Evolutionary conservation across 2,113 vertebrate species (phyloP), one percentile per base, ranked within the genome.

Genomic region (Pongo abelii): DNA sequence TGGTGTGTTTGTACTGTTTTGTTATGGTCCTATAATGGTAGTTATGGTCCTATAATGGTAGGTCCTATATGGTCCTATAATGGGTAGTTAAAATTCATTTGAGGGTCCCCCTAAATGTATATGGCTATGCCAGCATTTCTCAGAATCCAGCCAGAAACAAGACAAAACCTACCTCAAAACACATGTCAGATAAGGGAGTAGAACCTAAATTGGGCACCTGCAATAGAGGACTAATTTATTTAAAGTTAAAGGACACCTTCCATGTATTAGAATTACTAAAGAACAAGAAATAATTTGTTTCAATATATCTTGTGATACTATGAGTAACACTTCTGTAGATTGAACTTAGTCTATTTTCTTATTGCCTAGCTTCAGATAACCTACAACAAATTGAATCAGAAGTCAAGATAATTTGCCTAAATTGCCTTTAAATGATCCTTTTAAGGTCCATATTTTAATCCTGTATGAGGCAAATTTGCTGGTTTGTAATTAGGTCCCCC

Each of bases 401-500:
- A 91, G 85, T 80, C 11, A 93, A 91, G 55, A 83, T 40, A 79
- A 57, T 91, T 87, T 75, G 3, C 25, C 25, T 84, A 83, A 91
- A 91, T 35, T 52, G 5, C 10, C 11, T 95, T 91, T 52, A 83
- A 64, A 59, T 46, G 6, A 8, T n/a, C 9, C 74, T 64, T 64
- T 84, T 17, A 57, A 10, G 32, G 2, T 40, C 17, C 13, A 32
- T 84, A 74, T 72, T 74, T 38, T 61, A 77, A 83, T 7, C 64
- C 3, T 83, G 11, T 43, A 3, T 96, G 87, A 95, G 20, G 61
- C 96, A 38, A 81, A 97, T 94, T 91, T 97, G 50, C 93, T 98
- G 93, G 48, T 97, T 98, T 92, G 93, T 96, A 96, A 97, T 91
- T 95, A 97, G n/a, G 61, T 6, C 89, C 57, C 61, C 48, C 96